Conservation (phyloP, 2,797 vertebrate species). For the Sebastes reedi region DNA sequence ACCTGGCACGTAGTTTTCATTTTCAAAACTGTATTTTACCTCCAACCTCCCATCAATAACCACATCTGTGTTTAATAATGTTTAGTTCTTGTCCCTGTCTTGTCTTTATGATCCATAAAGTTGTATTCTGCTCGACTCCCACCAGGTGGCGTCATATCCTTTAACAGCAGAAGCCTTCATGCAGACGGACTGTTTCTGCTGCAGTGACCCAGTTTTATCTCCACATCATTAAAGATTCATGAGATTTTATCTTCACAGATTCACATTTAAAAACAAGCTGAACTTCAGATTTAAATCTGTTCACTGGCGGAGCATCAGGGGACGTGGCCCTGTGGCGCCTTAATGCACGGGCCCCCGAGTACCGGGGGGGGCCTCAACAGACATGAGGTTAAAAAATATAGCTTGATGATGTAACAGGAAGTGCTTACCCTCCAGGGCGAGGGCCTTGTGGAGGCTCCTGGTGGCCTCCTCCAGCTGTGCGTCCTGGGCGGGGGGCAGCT, state of each 20-base stretch:
- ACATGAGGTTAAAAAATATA: too few species aligned
- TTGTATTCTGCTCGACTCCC: neutral
- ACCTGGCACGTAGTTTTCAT: too few species aligned
- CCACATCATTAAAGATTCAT: constrained; percentile 13
- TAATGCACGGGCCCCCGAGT: too few species aligned
- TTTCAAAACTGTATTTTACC: too few species aligned
- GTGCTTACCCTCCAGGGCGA: constrained; percentile 85
- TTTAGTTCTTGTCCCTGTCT: neutral
- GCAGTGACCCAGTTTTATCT: constrained; percentile 38
- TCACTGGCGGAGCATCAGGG: neutral
- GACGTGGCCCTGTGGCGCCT: too few species aligned
- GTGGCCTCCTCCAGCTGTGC: constrained; percentile 76
- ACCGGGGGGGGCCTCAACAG: neutral
- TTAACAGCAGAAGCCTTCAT: neutral
- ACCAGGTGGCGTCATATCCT: neutral
- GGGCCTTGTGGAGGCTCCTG: constrained; percentile 88
- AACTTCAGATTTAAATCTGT: neutral
- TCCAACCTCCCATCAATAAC: too few species aligned
- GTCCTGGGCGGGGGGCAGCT: constrained; percentile 59
- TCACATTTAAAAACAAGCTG: neutral
- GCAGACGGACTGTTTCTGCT: neutral
- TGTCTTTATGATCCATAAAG: neutral
- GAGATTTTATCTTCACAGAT: neutral
- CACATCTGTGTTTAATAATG: too few species aligned
- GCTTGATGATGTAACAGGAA: neutral